Conservation (phyloP, 2,797 vertebrate genomes). For the Halcyon badia region DNA sequence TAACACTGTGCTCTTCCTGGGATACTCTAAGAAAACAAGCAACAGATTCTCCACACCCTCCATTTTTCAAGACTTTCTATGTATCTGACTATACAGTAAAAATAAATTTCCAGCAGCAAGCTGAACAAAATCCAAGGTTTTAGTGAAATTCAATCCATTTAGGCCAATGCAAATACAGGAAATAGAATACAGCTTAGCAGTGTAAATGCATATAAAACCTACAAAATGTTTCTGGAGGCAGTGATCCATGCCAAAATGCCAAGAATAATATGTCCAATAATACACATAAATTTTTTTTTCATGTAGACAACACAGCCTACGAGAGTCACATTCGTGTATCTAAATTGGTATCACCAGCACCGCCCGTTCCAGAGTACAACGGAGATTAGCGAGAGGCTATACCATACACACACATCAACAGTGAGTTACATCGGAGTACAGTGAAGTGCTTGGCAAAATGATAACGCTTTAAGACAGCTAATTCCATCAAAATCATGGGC, state of each 20-base stretch:
- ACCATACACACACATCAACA: not conserved
- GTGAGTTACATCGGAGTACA: not conserved
- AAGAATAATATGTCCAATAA: conserved; percentile 44
- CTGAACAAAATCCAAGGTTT: conserved; percentile 63
- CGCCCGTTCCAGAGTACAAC: not conserved
- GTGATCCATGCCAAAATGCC: conserved; percentile 21
- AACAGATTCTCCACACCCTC: not conserved
- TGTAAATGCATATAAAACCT: conserved; percentile 48
- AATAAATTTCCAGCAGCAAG: conserved; percentile 57
- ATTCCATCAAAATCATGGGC: not conserved
- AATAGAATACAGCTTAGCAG: conserved; percentile 48
- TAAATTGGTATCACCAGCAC: not conserved
- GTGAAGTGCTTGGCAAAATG: not conserved
- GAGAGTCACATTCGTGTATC: not conserved
- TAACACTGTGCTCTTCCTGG: not conserved
- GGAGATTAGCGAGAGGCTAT: not conserved
- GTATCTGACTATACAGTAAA: conserved; percentile 33
- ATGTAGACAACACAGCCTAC: not conserved
- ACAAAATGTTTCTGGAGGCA: conserved; percentile 60
- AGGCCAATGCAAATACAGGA: conserved; percentile 68
- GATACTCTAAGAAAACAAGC: conserved; percentile 11
- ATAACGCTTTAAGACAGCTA: not conserved
- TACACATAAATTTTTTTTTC: not conserved
- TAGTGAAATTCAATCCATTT: conserved; percentile 31
- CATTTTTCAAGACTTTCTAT: not conserved